These are phyloP conservation scores for Pseudomyrmex pallidus DNA, from an alignment of 1,140 invertebrate species.

Conservation along the genomic window DNA sequence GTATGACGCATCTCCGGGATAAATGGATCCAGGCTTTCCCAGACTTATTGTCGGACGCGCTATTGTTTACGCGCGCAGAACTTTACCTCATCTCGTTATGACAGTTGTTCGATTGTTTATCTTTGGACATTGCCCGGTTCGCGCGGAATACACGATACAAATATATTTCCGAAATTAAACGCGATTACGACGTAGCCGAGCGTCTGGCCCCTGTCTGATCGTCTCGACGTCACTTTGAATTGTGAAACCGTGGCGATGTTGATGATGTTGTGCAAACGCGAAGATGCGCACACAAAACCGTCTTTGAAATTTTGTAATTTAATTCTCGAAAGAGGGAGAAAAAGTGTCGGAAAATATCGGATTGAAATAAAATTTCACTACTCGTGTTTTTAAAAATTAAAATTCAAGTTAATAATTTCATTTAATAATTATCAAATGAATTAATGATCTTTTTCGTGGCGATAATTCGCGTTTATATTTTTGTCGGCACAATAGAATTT, in stretches of 20 bases:
- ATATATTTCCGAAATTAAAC: slow-evolving; percentile 37
- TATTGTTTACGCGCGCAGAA: not conserved
- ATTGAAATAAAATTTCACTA: too few species aligned
- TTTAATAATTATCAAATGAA: too few species aligned
- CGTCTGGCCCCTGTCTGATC: slow-evolving; percentile 43
- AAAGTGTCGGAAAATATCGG: too few species aligned
- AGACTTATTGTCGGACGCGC: not conserved
- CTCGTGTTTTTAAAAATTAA: too few species aligned
- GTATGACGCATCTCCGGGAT: slow-evolving; percentile 15
- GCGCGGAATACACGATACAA: not conserved
- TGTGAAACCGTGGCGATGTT: not conserved
- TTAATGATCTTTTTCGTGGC: too few species aligned
- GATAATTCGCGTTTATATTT: not conserved
- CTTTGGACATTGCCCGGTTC: not conserved
- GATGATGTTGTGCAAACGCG: too few species aligned
- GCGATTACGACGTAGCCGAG: not conserved
- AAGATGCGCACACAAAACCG: not conserved
- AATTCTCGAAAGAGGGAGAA: too few species aligned
- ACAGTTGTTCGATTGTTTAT: slow-evolving; percentile 1
- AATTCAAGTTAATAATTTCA: too few species aligned
- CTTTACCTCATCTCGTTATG: not conserved
- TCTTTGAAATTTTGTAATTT: not conserved
- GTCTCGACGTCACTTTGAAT: slow-evolving; percentile 31
- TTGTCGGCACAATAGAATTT: not conserved
- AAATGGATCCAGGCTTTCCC: not conserved